These are phyloP conservation scores for Drosophila orosa DNA, from an alignment of 1,140 invertebrate species.

Conservation along the genomic window DNA sequence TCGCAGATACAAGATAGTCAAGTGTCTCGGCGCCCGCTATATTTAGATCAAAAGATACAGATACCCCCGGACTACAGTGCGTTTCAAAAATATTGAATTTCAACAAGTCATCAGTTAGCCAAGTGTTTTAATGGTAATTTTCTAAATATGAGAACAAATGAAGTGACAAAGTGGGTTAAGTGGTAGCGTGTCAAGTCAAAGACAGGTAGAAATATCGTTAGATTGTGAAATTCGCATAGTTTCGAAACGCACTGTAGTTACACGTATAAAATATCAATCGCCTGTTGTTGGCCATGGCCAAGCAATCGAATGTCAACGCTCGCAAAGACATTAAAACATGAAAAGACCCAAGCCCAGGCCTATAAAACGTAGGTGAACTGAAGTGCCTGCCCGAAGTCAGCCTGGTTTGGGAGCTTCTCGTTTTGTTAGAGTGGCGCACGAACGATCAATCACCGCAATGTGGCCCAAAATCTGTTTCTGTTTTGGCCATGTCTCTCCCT, in stretches of 20 bases:
- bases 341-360: slow-evolving; percentile 20
- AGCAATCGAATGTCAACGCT: slow-evolving; percentile 44
- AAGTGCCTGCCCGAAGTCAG: slow-evolving; percentile 7
- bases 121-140: slow-evolving; percentile 30
- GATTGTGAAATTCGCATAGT: not conserved
- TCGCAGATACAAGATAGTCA: slow-evolving; percentile 41
- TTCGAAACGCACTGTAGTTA: slow-evolving; percentile 22
- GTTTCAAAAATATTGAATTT: slow-evolving; percentile 48
- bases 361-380: slow-evolving; percentile 23
- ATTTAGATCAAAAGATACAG: slow-evolving; percentile 65
- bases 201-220: not conserved
- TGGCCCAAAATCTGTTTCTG: slow-evolving; percentile 48
- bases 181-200: not conserved
- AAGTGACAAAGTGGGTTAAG: slow-evolving; percentile 22
- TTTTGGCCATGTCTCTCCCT: slow-evolving; percentile 51
- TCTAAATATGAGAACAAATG: slow-evolving; percentile 12
- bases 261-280: slow-evolving; percentile 28
- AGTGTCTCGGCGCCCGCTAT: slow-evolving; percentile 55
- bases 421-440: slow-evolving; percentile 56
- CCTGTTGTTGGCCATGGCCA: slow-evolving; percentile 32
- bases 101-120: slow-evolving; percentile 25
- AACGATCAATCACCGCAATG: slow-evolving; percentile 67
- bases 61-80: slow-evolving; percentile 35
- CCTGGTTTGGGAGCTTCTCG: slow-evolving; percentile 30
- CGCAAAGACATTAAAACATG: slow-evolving; percentile 24